Evolutionary conservation across 2,888 invertebrate genomes (phyloP).

Genomic region (Agrotis ipsilon): DNA sequence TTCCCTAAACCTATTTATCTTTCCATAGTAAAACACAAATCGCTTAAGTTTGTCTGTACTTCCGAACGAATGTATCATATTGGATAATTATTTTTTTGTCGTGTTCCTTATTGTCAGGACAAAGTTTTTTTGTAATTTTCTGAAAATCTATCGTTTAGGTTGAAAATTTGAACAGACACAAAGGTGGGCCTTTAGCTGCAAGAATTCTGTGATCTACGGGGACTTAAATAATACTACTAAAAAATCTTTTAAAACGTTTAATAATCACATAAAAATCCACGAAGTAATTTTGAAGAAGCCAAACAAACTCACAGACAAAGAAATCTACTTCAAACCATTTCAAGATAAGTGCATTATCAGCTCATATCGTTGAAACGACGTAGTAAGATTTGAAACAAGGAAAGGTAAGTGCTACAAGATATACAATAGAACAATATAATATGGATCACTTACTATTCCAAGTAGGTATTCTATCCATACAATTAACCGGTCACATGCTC

Average conservation of each 20-base stretch:
- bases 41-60: no score
- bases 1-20: no score
- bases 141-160: no score
- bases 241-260: not conserved
- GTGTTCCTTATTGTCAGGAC: no score
- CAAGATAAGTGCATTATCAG: conserved; percentile 15
- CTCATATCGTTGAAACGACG: conserved; percentile 21
- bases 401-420: conserved; percentile 39
- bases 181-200: no score
- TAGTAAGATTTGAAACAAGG: conserved; percentile 23
- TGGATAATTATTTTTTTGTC: no score
- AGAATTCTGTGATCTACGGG: no score
- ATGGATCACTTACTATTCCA: conserved; percentile 36
- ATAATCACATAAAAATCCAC: not conserved
- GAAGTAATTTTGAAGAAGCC: not conserved
- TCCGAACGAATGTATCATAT: no score
- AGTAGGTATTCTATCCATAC: conserved; percentile 21
- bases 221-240: no score
- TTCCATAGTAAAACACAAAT: no score
- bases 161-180: no score
- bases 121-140: no score
- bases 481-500: conserved; percentile 32
- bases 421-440: conserved; percentile 30
- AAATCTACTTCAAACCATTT: not conserved
- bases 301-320: not conserved